Base-by-base conservation (phyloP, 2,113 vertebrate genomes). In the Pyxicephalus adspersus region DNA sequence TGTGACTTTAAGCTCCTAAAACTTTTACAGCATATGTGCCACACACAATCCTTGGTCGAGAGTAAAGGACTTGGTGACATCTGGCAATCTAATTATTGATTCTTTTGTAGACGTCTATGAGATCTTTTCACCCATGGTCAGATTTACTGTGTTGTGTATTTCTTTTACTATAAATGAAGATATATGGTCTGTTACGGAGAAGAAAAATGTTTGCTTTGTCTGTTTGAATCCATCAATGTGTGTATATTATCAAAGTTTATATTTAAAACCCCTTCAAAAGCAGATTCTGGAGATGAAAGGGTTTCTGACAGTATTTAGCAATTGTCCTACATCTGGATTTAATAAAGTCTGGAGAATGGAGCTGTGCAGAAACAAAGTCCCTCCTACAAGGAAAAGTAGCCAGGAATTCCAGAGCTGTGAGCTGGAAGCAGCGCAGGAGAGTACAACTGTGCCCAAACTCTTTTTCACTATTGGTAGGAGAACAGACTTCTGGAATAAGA, bases 371-470 rank as follows among this genome's bases (percentile, higher is more conserved):
- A 67, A 28, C 66, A 72, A 58, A 66, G 52, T 78, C 80, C 76
- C 74, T 63, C 57, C 79, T 38, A 84, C 70, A 76, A 51, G 22
- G 63, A 80, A 83, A 82, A 75, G 77, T 82, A 66, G 65, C 87
- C 88, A 89, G 86, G 87, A 91, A 94, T 94, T 94, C 93, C 93
- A 90, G 86, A 92, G 89, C 85, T 66, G 88, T 94, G 93, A 93
- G 91, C 76, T 88, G 88, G 87, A 88, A 66, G 34, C 63, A 61
- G 76, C 65, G 84, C 83, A 80, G 72, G 63, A 61, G 70, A 45
- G 66, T 51, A 64, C 26, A 55, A 64, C 68, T 64, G 82, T 83
- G 84, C 77, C 7, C 87, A 85, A 71, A 87, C 81, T 80, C 55
- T 86, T 78, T 58, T 20, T 83, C 84, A 81, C 84, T 84, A 28